These are phyloP conservation scores for Sisyra nigra DNA, from an alignment of 2,888 invertebrate species.

Conservation along the genomic window DNA sequence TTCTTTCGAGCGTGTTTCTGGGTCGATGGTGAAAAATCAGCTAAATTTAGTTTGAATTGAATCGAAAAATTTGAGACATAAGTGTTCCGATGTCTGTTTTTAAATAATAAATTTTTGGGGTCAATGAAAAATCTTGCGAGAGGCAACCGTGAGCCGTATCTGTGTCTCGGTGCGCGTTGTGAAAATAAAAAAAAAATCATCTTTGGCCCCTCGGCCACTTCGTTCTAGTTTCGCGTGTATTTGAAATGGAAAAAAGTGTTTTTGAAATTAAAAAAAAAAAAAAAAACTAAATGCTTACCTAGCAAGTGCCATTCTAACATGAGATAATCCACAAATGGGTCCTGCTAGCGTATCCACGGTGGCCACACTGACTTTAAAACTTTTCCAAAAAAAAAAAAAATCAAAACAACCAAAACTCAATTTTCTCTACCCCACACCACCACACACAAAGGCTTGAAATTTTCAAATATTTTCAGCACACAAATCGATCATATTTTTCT, in stretches of 20 bases:
- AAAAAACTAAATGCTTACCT: conserved; percentile 30
- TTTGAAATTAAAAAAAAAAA: neutral
- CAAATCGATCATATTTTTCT: neutral
- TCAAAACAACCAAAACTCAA: neutral
- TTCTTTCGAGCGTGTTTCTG: no score
- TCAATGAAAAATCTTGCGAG: conserved; percentile 7
- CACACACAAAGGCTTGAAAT: conserved; percentile 2
- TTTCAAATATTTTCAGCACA: neutral
- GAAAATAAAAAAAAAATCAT: no score
- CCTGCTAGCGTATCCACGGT: conserved; percentile 15
- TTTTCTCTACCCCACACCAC: neutral
- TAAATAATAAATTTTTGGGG: conserved; percentile 6
- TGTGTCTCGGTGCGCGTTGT: no score
- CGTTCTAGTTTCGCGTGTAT: neutral
- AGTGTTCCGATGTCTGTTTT: conserved; percentile 1
- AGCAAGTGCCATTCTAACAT: conserved; percentile 52
- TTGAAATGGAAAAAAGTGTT: neutral
- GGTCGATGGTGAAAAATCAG: neutral
- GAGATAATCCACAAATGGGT: conserved; percentile 38
- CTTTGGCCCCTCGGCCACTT: no score
- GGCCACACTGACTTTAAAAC: conserved; percentile 7
- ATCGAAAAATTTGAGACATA: neutral
- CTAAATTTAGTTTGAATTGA: neutral
- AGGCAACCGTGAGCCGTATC: no score
- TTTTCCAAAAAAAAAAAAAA: conserved; percentile 3